These are phyloP conservation scores for Anguilla marmorata DNA, from an alignment of 2,797 vertebrate genomes.

Conservation along the genomic window DNA sequence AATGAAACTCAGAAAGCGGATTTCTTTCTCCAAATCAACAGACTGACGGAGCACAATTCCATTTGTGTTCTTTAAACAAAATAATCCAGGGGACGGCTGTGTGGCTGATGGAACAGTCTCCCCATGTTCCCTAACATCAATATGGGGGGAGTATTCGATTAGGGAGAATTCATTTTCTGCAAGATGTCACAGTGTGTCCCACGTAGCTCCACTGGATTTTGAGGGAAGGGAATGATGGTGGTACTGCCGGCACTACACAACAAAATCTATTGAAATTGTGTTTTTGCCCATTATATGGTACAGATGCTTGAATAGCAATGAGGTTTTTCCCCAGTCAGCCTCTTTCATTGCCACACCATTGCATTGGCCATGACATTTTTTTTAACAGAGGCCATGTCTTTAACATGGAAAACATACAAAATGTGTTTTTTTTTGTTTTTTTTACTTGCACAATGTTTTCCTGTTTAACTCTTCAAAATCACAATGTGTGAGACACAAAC, in stretches of 20 bases:
- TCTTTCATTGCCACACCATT: background rate
- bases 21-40: background rate
- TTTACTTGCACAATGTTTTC: background rate
- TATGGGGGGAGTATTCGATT: background rate
- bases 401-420: background rate
- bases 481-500: too few species aligned
- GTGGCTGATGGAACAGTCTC: background rate
- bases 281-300: background rate
- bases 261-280: background rate
- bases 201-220: background rate
- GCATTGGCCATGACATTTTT: background rate
- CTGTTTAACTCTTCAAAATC: background rate
- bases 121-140: background rate
- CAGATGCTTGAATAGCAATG: background rate
- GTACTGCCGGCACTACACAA: background rate
- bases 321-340: background rate
- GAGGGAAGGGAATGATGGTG: background rate
- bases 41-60: background rate
- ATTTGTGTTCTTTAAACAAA: background rate
- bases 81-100: background rate
- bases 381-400: too few species aligned
- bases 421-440: background rate
- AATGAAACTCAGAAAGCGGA: background rate
- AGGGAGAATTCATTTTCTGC: background rate
- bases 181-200: background rate